phyloP scores from a whole-genome alignment of 2,888 invertebrate species.

The Campoplex nolae region DNA sequence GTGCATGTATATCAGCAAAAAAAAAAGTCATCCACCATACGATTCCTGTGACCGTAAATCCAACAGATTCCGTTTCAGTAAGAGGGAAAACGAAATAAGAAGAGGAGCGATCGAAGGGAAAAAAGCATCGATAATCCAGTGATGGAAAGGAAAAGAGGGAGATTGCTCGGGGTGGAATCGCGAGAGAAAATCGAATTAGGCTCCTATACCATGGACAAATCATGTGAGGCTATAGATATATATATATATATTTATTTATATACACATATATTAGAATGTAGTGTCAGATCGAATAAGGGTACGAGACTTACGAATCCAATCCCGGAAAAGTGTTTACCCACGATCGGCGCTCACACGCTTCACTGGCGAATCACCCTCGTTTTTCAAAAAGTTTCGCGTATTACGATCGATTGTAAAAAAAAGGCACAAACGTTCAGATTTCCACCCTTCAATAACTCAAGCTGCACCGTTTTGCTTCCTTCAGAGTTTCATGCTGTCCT shows the following conservation, averaged over 20 bases:
- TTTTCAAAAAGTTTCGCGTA: conserved; percentile 27
- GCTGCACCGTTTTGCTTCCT: background rate
- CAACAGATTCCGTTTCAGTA: conserved; percentile 31
- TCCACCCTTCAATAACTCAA: background rate
- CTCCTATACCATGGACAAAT: conserved; percentile 70
- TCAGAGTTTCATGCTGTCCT: background rate
- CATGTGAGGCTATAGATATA: conserved; percentile 57
- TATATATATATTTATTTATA: conserved; percentile 25
- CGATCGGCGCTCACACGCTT: conserved; percentile 49
- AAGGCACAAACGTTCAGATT: background rate
- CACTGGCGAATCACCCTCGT: conserved; percentile 45
- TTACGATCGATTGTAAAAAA: background rate
- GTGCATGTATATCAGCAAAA: background rate
- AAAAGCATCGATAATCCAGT: conserved; percentile 41
- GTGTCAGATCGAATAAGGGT: conserved; percentile 18
- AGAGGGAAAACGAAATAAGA: conserved; percentile 38
- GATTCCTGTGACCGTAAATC: conserved; percentile 31
- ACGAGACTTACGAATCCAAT: conserved; percentile 70
- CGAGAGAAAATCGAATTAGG: conserved; percentile 71
- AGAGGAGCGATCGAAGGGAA: conserved; percentile 36
- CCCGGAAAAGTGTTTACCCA: conserved; percentile 73
- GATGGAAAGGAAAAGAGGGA: conserved; percentile 35
- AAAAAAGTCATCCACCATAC: conserved; percentile 3
- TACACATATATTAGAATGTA: conserved; percentile 25
- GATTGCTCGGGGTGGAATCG: conserved; percentile 40